Conservation (phyloP, 2,113 vertebrate genomes). For the Sceloporus undulatus region DNA sequence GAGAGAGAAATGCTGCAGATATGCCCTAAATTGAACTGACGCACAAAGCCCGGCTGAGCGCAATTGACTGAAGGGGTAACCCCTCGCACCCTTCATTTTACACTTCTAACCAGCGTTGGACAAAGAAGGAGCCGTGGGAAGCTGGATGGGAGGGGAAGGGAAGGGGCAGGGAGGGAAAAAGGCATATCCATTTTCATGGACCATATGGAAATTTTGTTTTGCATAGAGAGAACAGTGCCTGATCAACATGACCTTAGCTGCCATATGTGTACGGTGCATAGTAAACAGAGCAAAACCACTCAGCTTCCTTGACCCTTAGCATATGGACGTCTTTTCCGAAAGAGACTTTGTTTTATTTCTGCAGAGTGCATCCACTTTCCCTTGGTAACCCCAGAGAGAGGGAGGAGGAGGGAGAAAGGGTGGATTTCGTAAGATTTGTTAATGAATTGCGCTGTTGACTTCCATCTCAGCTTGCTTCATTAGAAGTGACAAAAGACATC, state of each 20-base stretch:
- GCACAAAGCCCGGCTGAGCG: constrained; percentile 78
- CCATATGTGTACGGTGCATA: constrained; percentile 93
- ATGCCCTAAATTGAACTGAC: constrained; percentile 84
- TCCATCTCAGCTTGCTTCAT: constrained; percentile 95
- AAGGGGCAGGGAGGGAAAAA: constrained; percentile 63
- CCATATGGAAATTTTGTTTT: constrained; percentile 99
- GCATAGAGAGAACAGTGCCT: constrained; percentile 90
- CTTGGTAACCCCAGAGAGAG: constrained; percentile 77
- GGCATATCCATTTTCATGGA: constrained; percentile 93
- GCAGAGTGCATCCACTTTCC: constrained; percentile 84
- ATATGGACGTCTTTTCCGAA: constrained; percentile 95
- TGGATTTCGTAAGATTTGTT: constrained; percentile 96
- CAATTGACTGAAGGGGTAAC: constrained; percentile 81
- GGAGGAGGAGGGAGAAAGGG: background rate
- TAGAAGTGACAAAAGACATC: constrained; percentile 91
- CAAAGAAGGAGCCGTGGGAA: constrained; percentile 92
- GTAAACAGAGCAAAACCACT: constrained; percentile 90
- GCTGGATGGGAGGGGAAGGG: constrained; percentile 78
- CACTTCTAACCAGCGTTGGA: constrained; percentile 79
- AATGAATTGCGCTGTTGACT: constrained; percentile 99
- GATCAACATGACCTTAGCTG: constrained; percentile 94
- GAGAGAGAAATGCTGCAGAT: constrained; percentile 79
- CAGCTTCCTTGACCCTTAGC: constrained; percentile 91
- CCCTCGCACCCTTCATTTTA: constrained; percentile 77
- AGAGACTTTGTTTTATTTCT: constrained; percentile 79